phyloP scores from a whole-genome alignment of 1,140 invertebrate species.

The Magallana angulata region DNA sequence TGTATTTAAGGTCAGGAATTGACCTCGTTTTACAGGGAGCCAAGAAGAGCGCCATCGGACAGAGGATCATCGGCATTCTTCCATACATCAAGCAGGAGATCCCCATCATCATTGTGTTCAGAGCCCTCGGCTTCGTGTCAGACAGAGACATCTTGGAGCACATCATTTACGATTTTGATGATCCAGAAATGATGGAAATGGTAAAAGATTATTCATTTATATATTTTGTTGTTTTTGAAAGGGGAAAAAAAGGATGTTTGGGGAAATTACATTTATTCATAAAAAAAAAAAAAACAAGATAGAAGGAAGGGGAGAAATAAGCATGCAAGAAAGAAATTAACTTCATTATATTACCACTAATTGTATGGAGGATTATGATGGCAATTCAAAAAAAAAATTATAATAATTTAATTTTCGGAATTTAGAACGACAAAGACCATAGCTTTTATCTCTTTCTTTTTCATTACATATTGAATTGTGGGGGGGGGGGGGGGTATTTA shows the following conservation, averaged over 20 bases:
- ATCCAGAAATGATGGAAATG: slow-evolving; percentile 99
- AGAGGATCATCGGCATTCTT: slow-evolving; percentile 97
- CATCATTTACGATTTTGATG: slow-evolving; percentile 99
- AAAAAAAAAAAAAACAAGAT: no score
- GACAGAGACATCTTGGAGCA: slow-evolving; percentile 99
- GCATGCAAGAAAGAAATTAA: no score
- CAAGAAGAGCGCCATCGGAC: slow-evolving; percentile 98
- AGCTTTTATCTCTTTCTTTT: no score
- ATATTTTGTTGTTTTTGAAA: background rate
- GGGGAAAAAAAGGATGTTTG: background rate
- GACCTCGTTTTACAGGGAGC: slow-evolving; percentile 85
- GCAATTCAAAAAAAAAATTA: background rate
- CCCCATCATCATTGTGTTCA: slow-evolving; percentile 99
- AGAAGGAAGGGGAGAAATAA: no score
- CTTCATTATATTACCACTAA: no score
- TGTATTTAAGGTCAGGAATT: no score
- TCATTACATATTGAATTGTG: no score
- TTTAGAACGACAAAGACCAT: no score
- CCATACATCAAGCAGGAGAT: slow-evolving; percentile 99
- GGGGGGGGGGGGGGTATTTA: no score
- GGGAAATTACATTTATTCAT: background rate
- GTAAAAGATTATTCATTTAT: slow-evolving; percentile 77
- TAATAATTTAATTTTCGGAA: background rate
- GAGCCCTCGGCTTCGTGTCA: slow-evolving; percentile 97
- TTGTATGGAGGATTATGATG: no score